Evolutionary conservation across 2,113 vertebrate species (phyloP).

Genomic region (Peromyscus californicus): DNA sequence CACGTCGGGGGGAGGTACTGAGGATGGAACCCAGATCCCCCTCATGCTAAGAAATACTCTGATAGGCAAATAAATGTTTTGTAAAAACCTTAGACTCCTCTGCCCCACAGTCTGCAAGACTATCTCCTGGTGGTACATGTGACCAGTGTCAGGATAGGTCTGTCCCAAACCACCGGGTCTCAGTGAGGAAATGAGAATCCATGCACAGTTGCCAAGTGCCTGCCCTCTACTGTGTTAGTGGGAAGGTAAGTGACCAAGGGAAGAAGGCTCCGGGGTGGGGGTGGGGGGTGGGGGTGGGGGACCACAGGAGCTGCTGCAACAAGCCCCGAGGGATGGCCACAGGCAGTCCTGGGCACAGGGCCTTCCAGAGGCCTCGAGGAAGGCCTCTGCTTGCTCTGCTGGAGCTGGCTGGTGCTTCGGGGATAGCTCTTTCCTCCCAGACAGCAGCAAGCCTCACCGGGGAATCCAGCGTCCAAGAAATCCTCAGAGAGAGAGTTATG

Average conservation of each 20-base stretch:
- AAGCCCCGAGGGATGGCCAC: constrained; percentile 36
- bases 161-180: rapidly evolving
- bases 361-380: constrained; percentile 31
- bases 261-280: neutral
- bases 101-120: neutral
- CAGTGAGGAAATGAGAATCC: neutral
- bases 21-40: neutral
- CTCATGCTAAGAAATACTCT: neutral
- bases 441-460: neutral
- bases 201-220: rapidly evolving
- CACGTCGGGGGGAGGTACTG: too few species aligned
- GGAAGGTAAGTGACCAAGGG: neutral
- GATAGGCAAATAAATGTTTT: neutral
- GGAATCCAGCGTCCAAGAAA: rapidly evolving
- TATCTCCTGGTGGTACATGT: rapidly evolving
- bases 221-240: neutral
- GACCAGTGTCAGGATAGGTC: neutral
- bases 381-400: neutral
- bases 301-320: neutral
- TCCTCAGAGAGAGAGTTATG: neutral
- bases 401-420: rapidly evolving
- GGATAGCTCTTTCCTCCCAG: rapidly evolving
- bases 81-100: neutral
- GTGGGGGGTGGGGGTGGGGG: neutral
- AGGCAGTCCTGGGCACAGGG: constrained; percentile 47